Percentiles rank a stretch among this genome's conserved stretches.
These are phyloP conservation scores for Magallana angulata DNA, from an alignment of 1,140 invertebrate species.

Conservation along the genomic window DNA sequence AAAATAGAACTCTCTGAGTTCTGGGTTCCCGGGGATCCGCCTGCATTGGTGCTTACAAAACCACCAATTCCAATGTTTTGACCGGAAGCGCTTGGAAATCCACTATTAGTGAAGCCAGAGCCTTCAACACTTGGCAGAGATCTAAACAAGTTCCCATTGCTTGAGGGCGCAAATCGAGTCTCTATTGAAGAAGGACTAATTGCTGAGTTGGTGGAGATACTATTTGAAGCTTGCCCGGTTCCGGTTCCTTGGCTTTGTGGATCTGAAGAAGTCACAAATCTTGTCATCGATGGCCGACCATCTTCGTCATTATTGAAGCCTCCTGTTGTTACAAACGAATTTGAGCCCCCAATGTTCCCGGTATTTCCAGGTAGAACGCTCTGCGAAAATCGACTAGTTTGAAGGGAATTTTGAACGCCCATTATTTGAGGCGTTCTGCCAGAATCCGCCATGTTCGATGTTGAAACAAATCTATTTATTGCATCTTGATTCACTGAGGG, in stretches of 20 bases:
- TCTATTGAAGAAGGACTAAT: neutral
- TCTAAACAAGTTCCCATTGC: neutral
- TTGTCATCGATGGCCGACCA: neutral
- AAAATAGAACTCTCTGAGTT: neutral
- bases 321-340: neutral
- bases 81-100: neutral
- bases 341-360: neutral
- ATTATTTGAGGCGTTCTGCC: neutral
- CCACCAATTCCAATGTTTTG: neutral
- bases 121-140: neutral
- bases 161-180: neutral
- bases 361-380: conserved; percentile 2
- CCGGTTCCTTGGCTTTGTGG: neutral
- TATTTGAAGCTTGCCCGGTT: neutral
- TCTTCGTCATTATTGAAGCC: neutral
- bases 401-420: conserved; percentile 12
- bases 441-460: neutral
- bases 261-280: neutral
- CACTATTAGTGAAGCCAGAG: neutral
- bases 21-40: neutral
- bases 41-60: neutral
- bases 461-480: neutral
- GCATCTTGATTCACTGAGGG: neutral
- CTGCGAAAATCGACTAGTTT: neutral
- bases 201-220: neutral